Base-by-base conservation (phyloP, 30 jellyfish, hydroid and myxozoan genomes). In the Aurelia aurita region DNA sequence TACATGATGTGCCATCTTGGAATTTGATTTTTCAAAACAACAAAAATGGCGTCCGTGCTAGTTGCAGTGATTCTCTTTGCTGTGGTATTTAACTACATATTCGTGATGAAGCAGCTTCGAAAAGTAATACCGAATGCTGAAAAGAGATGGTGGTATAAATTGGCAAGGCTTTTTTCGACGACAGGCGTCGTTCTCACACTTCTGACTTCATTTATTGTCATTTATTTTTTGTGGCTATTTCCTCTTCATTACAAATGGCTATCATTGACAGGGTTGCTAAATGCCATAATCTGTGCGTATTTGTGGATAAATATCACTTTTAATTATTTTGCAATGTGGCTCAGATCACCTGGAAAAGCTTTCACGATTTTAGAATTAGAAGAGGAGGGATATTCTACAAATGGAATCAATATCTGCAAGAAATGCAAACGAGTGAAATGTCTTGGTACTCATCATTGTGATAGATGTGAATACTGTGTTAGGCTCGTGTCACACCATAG, bases 401-500 rank as follows among this genome's bases (percentile, higher is more conserved):
- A 69, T 23, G 43, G 55, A 15, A 39, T 70, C 5, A 82, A 70
- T n/a, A 64, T 83, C 20, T 90, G 97, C 62, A 57, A 57, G 26
- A 67, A 46, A 61, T 92, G 98, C 64, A 51, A 67, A 1, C 73
- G 98, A 32, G 61, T 92, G 13, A 73, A 80, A 86, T 54, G 85
- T 57, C 68, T 35, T 12, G 96, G 96, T 0, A 85, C 96, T n/a
- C 91, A 74, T 31, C 98, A 92, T 55, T 92, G 98, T 43, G 20
- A 46, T 8, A 20, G 3, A 15, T 92, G 98, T 58, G 75, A 74
- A 13, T 60, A 18, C 23, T 92, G 98, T 28, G 88, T 86, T n/a
- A 44, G 97, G 32, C 85, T 86, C 75, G 0, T 79, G 12, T 85
- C 97, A 3, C 98, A 92, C 47, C 98, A 92, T 59, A 74, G 98